Evolutionary conservation across 2,797 vertebrate species (phyloP), one percentile per base, ranked within the genome.

Genomic region (Botia almorhae): DNA sequence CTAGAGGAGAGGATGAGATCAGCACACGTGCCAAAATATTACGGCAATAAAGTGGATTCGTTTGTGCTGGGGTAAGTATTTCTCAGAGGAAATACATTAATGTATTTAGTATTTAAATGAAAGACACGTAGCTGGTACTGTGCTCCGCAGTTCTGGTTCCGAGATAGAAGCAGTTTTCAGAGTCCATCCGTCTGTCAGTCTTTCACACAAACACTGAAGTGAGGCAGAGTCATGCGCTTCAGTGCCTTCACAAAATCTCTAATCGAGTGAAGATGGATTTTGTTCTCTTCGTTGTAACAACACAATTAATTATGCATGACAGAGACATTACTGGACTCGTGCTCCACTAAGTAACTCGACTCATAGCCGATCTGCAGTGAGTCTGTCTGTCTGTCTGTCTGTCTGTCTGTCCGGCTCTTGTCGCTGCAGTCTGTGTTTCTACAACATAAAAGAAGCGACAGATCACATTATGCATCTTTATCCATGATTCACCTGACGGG

Each of bases 301-400:
- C 91, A 92, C 93, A 95, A 98, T 98, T 98, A 98, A 98, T 98
- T 98, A 99, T 98, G 97, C 96, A 98, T 96, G 96, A 95, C 94
- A 96, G 93, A 85, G 85, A 93, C 96, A 94, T 94, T 80, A 80
- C 73, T 91, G 96, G 95, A 95, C 96, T 97, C 90, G 91, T 87
- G 81, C 87, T 87, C 90, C 91, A 92, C 89, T 94, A 90, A 95
- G 93, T 95, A 91, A 92, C 23, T 26, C 23, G 23, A 26, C 23
- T 26, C 23, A 26, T 26, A 26, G 1, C 23, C 1, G 23, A 26
- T 26, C 23, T 2, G 23, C 23, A 26, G 23, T 26, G 23, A 26
- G 23, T 26, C 23, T 26, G 23, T 26, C 23, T 26, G 23, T 26
- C 23, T 26, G 23, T 26, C 23, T 26, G 23, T 26, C 23, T 26